A percentile compares a stretch with the other conserved stretches of the same genome.
Evolutionary conservation across 2,113 vertebrate species (phyloP).

Genomic region (Andinoacara biseriatus): DNA sequence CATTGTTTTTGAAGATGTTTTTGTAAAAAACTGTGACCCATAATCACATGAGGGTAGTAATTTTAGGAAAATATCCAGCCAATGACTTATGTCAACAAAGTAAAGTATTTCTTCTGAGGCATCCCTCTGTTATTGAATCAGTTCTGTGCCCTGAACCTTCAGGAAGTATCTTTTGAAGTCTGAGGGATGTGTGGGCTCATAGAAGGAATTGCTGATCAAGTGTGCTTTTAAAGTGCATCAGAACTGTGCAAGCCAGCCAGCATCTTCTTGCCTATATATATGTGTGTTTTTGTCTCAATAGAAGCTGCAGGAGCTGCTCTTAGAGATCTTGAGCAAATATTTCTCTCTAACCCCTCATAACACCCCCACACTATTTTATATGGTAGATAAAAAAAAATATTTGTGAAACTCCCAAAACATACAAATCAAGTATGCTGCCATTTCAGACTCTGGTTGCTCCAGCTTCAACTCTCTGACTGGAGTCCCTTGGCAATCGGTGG

Average conservation of each 20-base stretch:
- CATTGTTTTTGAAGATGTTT: background rate
- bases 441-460: background rate
- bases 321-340: constrained; percentile 50
- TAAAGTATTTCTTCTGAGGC: constrained; percentile 1
- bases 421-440: background rate
- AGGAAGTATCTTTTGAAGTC: constrained; percentile 60
- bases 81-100: constrained; percentile 30
- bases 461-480: background rate
- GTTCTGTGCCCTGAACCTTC: constrained; percentile 38
- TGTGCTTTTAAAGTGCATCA: constrained; percentile 59
- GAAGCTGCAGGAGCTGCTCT: constrained; percentile 31
- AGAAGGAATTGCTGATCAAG: constrained; percentile 66
- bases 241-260: constrained; percentile 20
- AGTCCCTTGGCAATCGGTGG: background rate
- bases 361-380: constrained; percentile 26
- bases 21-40: background rate
- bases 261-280: background rate
- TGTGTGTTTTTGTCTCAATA: constrained; percentile 17
- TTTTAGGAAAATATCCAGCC: constrained; percentile 23
- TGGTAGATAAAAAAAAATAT: constrained; percentile 8
- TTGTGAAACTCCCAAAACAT: background rate
- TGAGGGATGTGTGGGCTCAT: constrained; percentile 43
- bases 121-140: constrained; percentile 23
- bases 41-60: constrained; percentile 32
- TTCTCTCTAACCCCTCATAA: background rate